Evolutionary conservation across 2,888 invertebrate species (phyloP).

Genomic region (Tipula lateralis): DNA sequence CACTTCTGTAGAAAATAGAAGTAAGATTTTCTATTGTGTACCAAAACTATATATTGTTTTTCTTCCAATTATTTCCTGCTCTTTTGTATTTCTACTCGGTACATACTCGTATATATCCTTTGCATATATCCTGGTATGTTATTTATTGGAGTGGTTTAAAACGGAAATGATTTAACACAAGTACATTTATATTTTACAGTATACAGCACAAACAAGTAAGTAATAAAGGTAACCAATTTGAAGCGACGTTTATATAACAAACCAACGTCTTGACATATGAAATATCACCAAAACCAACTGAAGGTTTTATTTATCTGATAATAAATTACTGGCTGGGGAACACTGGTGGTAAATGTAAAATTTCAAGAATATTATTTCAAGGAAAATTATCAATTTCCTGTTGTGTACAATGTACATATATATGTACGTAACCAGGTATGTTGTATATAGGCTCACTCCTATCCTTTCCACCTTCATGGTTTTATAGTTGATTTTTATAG

Average conservation of each 20-base stretch:
- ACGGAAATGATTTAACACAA: neutral
- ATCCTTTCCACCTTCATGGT: neutral
- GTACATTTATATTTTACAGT: neutral
- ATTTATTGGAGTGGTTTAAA: neutral
- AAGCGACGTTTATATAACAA: no score
- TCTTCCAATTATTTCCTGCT: neutral
- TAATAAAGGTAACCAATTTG: neutral
- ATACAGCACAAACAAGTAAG: neutral
- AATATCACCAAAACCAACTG: neutral
- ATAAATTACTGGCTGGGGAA: neutral
- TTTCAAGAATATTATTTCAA: neutral
- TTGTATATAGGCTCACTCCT: neutral
- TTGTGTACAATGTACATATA: neutral
- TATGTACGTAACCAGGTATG: no score
- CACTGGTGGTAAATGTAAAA: neutral
- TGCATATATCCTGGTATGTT: no score
- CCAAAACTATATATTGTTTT: neutral
- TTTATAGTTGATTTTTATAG: neutral
- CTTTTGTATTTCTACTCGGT: no score
- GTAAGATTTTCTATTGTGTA: neutral
- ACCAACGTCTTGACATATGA: neutral
- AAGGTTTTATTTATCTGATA: neutral
- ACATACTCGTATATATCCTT: neutral
- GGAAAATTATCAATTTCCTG: neutral
- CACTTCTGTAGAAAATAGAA: neutral